phyloP scores from a whole-genome alignment of 1,140 invertebrate genomes.

The Triops longicaudatus region DNA sequence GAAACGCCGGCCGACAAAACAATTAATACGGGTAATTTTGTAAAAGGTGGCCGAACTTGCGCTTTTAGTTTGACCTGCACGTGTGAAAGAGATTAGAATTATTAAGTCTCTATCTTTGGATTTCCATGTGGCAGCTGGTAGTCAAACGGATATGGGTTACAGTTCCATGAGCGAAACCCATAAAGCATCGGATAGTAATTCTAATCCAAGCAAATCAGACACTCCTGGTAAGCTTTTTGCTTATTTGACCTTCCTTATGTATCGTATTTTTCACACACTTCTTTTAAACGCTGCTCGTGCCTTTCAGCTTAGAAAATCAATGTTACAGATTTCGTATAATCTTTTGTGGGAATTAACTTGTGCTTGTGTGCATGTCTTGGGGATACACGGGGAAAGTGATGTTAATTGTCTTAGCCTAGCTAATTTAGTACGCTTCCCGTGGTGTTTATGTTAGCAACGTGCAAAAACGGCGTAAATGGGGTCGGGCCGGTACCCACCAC shows the following conservation, averaged over 20 bases:
- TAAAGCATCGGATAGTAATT: conserved; percentile 29
- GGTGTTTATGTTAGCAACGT: conserved; percentile 18
- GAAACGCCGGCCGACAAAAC: conserved; percentile 21
- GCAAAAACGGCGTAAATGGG: background rate
- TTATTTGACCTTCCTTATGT: background rate
- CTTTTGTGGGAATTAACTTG: background rate
- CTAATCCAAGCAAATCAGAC: conserved; percentile 28
- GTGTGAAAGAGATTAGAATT: too few species aligned
- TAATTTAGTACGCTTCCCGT: conserved; percentile 18
- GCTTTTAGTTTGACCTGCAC: background rate
- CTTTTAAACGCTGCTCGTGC: background rate
- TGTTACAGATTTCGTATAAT: conserved; percentile 2
- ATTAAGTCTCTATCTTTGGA: too few species aligned
- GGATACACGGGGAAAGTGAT: conserved; percentile 32
- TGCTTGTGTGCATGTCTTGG: conserved; percentile 28
- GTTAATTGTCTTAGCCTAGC: conserved; percentile 29
- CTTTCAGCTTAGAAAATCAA: background rate
- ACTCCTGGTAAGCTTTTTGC: conserved; percentile 1
- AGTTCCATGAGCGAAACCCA: conserved; percentile 45
- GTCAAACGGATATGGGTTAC: conserved; percentile 44
- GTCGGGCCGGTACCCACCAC: background rate
- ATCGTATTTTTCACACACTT: background rate
- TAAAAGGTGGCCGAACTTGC: background rate
- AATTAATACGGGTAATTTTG: conserved; percentile 9
- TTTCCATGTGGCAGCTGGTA: too few species aligned